Conservation (phyloP, 1,140 invertebrate genomes). For the Neuroterus valhalla region DNA sequence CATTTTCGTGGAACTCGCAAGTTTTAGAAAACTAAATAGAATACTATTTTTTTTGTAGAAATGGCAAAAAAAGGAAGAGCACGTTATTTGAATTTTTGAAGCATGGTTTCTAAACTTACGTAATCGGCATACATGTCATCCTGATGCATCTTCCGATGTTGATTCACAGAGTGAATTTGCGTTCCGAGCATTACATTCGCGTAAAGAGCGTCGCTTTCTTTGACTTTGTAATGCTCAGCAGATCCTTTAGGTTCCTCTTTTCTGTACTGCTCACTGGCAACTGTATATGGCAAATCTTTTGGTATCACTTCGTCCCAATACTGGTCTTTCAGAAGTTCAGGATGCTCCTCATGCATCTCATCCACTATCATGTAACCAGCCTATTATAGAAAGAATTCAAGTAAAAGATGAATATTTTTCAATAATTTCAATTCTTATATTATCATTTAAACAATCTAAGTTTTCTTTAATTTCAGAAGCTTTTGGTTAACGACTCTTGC, state of each 20-base stretch:
- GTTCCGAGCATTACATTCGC: conserved; percentile 80
- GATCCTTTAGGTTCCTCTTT: conserved; percentile 88
- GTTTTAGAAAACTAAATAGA: too few relatives aligned
- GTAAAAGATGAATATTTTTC: background rate
- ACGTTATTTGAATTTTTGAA: conserved; percentile 1
- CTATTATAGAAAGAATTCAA: conserved; percentile 69
- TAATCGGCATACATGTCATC: conserved; percentile 92
- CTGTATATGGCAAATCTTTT: conserved; percentile 89
- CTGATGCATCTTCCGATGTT: conserved; percentile 78
- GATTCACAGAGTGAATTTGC: conserved; percentile 70
- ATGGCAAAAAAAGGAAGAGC: background rate
- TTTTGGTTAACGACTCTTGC: too few relatives aligned
- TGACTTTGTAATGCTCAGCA: conserved; percentile 89
- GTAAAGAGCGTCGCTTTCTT: conserved; percentile 87
- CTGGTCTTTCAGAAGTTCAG: conserved; percentile 90
- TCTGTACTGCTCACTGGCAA: conserved; percentile 88
- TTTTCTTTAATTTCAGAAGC: too few relatives aligned
- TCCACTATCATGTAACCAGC: conserved; percentile 93
- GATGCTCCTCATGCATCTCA: conserved; percentile 93
- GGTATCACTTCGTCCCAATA: conserved; percentile 95
- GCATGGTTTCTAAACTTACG: conserved; percentile 76
- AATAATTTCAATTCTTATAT: too few relatives aligned
- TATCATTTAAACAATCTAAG: too few relatives aligned
- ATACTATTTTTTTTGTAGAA: background rate
- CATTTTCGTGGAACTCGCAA: background rate